Evolutionary conservation across 2,797 vertebrate species (phyloP).

Genomic region (Carapus acus): DNA sequence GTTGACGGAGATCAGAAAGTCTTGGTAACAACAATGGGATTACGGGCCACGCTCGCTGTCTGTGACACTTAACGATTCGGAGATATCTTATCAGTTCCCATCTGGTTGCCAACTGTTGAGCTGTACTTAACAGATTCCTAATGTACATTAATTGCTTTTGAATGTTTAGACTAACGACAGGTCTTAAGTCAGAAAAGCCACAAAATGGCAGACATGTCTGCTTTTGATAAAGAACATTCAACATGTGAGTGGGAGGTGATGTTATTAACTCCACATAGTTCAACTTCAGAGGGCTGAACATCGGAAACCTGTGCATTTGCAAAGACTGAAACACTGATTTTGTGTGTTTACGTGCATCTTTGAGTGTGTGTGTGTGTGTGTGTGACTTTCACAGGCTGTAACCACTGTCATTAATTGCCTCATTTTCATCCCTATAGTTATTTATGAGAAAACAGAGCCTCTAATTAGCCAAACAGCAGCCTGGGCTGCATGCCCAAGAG

Average conservation of each 20-base stretch:
- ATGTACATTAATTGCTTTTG: conserved; percentile 43
- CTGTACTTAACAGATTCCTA: conserved; percentile 49
- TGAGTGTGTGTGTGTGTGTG: conserved; percentile 2
- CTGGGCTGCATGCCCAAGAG: conserved; percentile 66
- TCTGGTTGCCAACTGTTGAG: conserved; percentile 59
- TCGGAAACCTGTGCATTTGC: conserved; percentile 7
- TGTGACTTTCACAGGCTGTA: conserved; percentile 49
- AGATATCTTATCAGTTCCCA: conserved; percentile 65
- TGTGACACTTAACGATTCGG: conserved; percentile 58
- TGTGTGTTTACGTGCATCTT: not conserved
- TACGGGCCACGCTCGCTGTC: conserved; percentile 52
- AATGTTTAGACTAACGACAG: conserved; percentile 29
- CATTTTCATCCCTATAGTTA: conserved; percentile 66
- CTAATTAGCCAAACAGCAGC: conserved; percentile 68
- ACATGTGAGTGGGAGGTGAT: too few relatives aligned
- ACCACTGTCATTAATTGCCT: conserved; percentile 56
- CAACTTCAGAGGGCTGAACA: not conserved
- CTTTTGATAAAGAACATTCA: not conserved
- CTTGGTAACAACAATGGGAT: conserved; percentile 66
- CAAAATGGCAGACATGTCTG: not conserved
- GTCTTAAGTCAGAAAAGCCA: conserved; percentile 2
- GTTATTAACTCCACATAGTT: too few relatives aligned
- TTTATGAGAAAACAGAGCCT: conserved; percentile 68
- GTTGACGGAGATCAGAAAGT: conserved; percentile 67
- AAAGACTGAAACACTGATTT: conserved; percentile 1